Evolutionary conservation across 2,888 invertebrate species (phyloP), one percentile per base, ranked within the genome.

Genomic region (Lobophora halterata): DNA sequence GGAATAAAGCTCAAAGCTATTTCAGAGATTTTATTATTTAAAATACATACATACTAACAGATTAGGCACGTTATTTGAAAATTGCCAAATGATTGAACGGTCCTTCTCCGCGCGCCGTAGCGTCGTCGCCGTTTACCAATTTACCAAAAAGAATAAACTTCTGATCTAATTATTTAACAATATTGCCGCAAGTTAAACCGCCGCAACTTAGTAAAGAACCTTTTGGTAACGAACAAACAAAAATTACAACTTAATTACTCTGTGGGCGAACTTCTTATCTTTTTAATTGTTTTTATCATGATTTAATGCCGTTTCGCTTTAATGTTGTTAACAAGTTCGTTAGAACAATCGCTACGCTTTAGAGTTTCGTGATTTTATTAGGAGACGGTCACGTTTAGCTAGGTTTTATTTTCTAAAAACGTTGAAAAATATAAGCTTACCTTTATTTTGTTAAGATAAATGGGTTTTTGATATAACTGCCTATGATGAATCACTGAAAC

Each of bases 221-320:
- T 52, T 56, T 51, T 61, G 57, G 55, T 57, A 65, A 64, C 59
- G 57, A 62, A 65, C 65, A 67, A 71, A 69, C 68, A 69, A 72
- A 71, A 72, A 71, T 70, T 62, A 65, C 71, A 71, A 71, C 69
- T 71, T 67, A 66, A 71, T 72, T 72, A 67, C 63, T n/a, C n/a
- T 59, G 61, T 55, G 39, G 40, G 31, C 55, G 60, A 68, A 61
- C 58, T 71, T 65, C 58, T 71, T 68, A 68, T 72, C 67, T 70
- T 63, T 65, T 68, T 72, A 71, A 71, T 74, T 74, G 59, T 65
- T 68, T 61, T 71, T 66, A 73, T 71, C 71, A 69, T 68, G 69
- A 72, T 74, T 69, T 67, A 72, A 64, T 54, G 59, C 56, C 57
- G 61, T 58, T 61, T 52, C 58, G 46, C 47, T 46, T 57, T 54